These are phyloP conservation scores for Echinarachnius parma DNA, from an alignment of 53 echinoderm and acorn worm species.

Conservation along the genomic window DNA sequence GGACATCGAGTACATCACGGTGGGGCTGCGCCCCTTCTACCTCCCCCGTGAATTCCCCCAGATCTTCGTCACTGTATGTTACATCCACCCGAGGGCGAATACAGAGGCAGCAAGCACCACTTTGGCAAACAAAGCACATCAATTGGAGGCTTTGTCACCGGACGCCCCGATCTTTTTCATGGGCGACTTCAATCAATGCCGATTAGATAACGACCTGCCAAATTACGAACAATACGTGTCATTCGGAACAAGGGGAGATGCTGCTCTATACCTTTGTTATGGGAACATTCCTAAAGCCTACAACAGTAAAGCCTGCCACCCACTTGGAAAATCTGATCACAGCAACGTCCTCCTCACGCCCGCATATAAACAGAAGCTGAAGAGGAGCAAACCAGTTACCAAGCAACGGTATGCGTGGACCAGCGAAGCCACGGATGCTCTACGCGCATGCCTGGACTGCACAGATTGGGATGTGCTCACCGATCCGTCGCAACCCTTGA, in stretches of 20 bases:
- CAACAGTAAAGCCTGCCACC: constrained; percentile 26
- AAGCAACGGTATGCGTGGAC: constrained; percentile 26
- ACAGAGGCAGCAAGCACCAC: background rate
- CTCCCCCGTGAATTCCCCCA: constrained; percentile 49
- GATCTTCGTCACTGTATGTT: constrained; percentile 46
- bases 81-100: constrained; percentile 40
- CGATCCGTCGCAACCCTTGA: constrained; percentile 8
- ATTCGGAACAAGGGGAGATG: constrained; percentile 23
- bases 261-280: constrained; percentile 46
- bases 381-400: constrained; percentile 34
- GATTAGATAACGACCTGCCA: constrained; percentile 32
- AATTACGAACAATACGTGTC: constrained; percentile 42
- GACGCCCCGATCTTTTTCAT: constrained; percentile 45
- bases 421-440: constrained; percentile 9
- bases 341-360: constrained; percentile 52
- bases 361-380: constrained; percentile 52
- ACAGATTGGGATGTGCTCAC: constrained; percentile 52
- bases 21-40: constrained; percentile 47
- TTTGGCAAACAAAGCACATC: constrained; percentile 14
- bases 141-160: constrained; percentile 22
- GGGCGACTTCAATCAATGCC: constrained; percentile 60
- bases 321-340: constrained; percentile 62
- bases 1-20: constrained; percentile 48
- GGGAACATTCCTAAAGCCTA: constrained; percentile 44
- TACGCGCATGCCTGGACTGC: constrained; percentile 49